These are phyloP conservation scores for Lymantria dispar DNA, from an alignment of 2,888 invertebrate species.

Conservation along the genomic window DNA sequence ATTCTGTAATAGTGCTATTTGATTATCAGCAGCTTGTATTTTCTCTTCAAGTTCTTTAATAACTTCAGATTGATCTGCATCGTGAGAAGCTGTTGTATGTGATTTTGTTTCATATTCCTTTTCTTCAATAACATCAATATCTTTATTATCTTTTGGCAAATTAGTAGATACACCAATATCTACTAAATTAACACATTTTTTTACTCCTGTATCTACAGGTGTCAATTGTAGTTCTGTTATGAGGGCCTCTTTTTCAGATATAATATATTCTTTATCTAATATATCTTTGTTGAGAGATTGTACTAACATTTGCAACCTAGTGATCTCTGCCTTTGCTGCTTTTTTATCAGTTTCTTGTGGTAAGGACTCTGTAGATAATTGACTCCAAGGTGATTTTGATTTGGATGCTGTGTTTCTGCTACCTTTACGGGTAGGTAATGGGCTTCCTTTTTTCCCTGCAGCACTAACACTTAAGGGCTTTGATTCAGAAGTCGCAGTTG, in stretches of 20 bases:
- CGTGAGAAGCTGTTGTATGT: constrained; percentile 20
- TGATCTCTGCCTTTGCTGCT: constrained; percentile 53
- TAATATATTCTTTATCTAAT: constrained; percentile 67
- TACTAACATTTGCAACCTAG: constrained; percentile 62
- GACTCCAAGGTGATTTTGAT: constrained; percentile 73
- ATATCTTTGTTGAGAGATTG: constrained; percentile 76
- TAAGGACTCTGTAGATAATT: constrained; percentile 61
- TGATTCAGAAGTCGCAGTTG: constrained; percentile 48
- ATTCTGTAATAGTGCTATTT: constrained; percentile 82
- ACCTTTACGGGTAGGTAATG: constrained; percentile 64
- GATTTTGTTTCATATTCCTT: constrained; percentile 12
- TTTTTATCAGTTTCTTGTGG: constrained; percentile 69
- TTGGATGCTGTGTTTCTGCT: constrained; percentile 67
- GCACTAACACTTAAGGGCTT: constrained; percentile 48
- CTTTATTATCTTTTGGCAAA: constrained; percentile 17
- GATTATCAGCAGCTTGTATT: constrained; percentile 66
- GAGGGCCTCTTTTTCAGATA: constrained; percentile 71
- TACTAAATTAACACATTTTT: constrained; percentile 28
- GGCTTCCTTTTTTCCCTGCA: constrained; percentile 64
- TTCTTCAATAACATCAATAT: constrained; percentile 5
- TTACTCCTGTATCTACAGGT: constrained; percentile 32
- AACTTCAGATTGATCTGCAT: constrained; percentile 20
- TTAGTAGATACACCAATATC: constrained; percentile 55
- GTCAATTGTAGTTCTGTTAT: constrained; percentile 55
- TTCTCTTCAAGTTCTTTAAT: constrained; percentile 64